These are phyloP conservation scores for Xanthorhoe spadicearia DNA, from an alignment of 2,888 invertebrate genomes.

Conservation along the genomic window DNA sequence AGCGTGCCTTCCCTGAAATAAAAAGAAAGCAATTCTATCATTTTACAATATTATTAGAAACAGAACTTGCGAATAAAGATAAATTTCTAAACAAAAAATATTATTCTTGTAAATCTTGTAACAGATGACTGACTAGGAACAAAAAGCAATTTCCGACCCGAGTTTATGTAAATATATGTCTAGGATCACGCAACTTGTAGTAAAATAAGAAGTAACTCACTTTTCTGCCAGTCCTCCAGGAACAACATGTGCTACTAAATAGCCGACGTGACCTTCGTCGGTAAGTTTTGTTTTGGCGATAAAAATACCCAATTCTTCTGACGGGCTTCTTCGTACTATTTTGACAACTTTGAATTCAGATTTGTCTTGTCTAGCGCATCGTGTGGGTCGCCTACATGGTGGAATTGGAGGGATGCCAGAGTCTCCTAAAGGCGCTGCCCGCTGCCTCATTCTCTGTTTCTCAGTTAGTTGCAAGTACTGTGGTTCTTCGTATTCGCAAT, in stretches of 20 bases:
- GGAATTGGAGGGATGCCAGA: conserved; percentile 81
- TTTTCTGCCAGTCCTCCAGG: conserved; percentile 88
- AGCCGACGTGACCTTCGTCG: conserved; percentile 86
- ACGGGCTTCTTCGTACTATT: conserved; percentile 81
- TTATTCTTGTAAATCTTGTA: not conserved
- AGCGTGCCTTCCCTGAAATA: conserved; percentile 86
- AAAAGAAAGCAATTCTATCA: not conserved
- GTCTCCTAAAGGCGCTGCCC: conserved; percentile 68
- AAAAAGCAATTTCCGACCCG: not conserved
- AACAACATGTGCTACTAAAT: conserved; percentile 89
- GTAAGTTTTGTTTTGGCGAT: conserved; percentile 87
- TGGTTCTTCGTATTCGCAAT: conserved; percentile 70
- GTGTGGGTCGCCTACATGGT: conserved; percentile 71
- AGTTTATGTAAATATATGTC: not conserved
- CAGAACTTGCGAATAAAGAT: not conserved
- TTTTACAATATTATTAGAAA: not conserved
- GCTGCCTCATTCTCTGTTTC: conserved; percentile 79
- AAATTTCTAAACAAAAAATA: conserved; percentile 8
- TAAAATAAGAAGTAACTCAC: conserved; percentile 66
- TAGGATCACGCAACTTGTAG: not conserved
- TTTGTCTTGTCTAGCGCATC: conserved; percentile 65
- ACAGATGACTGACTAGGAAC: not conserved
- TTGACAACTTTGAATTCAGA: conserved; percentile 82
- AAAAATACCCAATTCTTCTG: conserved; percentile 89
- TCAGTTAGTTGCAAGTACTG: conserved; percentile 79